Conservation (phyloP, 2,797 vertebrate genomes). For the Ctenopoma multispine region DNA sequence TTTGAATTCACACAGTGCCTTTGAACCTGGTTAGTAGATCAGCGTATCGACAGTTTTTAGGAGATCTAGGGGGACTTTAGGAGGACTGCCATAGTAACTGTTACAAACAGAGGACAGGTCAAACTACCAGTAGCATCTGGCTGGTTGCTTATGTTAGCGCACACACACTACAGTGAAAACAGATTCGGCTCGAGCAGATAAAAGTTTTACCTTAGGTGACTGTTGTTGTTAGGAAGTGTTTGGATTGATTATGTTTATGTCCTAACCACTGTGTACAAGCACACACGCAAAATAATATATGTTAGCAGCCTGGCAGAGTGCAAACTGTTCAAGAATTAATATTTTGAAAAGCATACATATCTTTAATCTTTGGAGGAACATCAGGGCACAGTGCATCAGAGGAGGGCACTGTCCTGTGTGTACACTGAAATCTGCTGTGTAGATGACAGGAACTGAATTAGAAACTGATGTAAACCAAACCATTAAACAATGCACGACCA, state of each 20-base stretch:
- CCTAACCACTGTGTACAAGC: background rate
- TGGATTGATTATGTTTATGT: conserved; percentile 8
- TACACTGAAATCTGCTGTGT: too few relatives aligned
- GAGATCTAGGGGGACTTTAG: too few relatives aligned
- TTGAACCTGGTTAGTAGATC: conserved; percentile 20
- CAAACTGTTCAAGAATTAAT: conserved; percentile 15
- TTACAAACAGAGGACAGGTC: conserved; percentile 20
- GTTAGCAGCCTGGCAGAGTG: conserved; percentile 9
- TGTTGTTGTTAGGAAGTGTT: conserved; percentile 21
- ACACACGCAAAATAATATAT: conserved; percentile 6
- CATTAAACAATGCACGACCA: background rate
- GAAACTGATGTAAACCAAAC: background rate
- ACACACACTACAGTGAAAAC: background rate
- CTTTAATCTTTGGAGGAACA: background rate
- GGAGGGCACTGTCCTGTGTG: background rate
- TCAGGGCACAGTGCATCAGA: background rate
- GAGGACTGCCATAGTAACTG: conserved; percentile 3
- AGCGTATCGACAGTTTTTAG: conserved; percentile 11
- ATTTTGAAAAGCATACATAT: conserved; percentile 10
- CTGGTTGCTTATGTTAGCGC: background rate
- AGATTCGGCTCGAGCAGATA: background rate
- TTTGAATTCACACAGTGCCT: conserved; percentile 26
- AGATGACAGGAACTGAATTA: background rate
- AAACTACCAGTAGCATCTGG: conserved; percentile 5
- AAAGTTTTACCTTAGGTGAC: conserved; percentile 29